Percentiles rank a stretch among this genome's conserved stretches.
Evolutionary conservation across 1,140 invertebrate species (phyloP).

Genomic region (Camponotus vicinus): DNA sequence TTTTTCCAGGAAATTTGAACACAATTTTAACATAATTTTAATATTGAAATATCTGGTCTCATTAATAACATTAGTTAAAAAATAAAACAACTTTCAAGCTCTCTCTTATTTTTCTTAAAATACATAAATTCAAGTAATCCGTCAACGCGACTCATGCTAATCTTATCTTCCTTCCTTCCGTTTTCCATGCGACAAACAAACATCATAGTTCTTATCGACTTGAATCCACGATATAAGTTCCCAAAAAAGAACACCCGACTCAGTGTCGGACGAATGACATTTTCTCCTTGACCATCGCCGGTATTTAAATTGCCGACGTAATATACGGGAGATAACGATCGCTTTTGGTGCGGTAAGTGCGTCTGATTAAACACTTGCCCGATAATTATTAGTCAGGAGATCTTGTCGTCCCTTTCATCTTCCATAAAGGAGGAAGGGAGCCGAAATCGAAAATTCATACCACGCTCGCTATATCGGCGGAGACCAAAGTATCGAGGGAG

Average conservation of each 20-base stretch:
- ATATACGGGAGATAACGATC: conserved; percentile 52
- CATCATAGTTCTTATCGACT: neutral
- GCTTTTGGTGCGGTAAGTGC: neutral
- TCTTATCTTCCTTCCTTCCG: too few relatives aligned
- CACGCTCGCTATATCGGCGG: neutral
- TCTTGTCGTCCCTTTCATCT: neutral
- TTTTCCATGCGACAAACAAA: neutral
- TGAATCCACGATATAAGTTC: conserved; percentile 17
- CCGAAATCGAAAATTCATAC: neutral
- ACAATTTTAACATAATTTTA: neutral
- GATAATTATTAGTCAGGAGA: conserved; percentile 49
- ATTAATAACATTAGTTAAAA: too few relatives aligned
- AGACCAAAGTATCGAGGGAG: too few relatives aligned
- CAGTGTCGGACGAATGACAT: neutral
- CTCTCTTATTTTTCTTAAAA: too few relatives aligned
- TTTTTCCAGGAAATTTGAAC: neutral
- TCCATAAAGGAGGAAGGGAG: neutral
- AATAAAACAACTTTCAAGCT: too few relatives aligned
- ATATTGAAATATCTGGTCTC: neutral
- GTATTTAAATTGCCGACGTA: conserved; percentile 62
- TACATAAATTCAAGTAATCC: too few relatives aligned
- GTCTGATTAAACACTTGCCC: conserved; percentile 51
- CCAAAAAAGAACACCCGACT: neutral
- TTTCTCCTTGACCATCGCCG: conserved; percentile 19
- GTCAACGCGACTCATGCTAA: too few relatives aligned